Percentiles rank a stretch among this genome's conserved stretches.
Evolutionary conservation across 2,888 invertebrate species (phyloP).

Genomic region (Schizotus pectinicornis): DNA sequence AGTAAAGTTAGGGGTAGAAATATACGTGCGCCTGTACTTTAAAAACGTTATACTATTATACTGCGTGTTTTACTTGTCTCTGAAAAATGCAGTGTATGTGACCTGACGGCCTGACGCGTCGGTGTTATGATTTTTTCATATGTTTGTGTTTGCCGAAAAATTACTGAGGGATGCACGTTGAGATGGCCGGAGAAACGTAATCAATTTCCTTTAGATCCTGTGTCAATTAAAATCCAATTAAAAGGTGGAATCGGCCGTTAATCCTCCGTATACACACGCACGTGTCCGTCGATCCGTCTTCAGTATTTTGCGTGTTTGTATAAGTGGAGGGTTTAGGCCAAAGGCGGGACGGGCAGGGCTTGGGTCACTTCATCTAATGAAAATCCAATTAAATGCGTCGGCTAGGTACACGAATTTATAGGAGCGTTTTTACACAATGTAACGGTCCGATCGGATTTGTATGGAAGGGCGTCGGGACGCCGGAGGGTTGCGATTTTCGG

Average conservation of each 20-base stretch:
- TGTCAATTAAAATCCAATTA: conserved; percentile 53
- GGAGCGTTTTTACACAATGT: conserved; percentile 18
- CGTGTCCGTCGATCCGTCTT: conserved; percentile 41
- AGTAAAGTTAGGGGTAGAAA: conserved; percentile 28
- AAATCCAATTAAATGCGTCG: conserved; percentile 45
- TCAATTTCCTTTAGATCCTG: conserved; percentile 34
- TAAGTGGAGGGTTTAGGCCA: conserved; percentile 38
- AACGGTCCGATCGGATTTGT: conserved; percentile 7
- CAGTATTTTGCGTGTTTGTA: conserved; percentile 42
- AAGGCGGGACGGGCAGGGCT: conserved; percentile 33
- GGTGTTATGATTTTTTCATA: neutral
- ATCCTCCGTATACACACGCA: conserved; percentile 48
- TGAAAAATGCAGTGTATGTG: conserved; percentile 23
- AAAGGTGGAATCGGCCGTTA: conserved; percentile 49
- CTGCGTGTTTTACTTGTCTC: conserved; percentile 23
- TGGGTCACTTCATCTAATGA: conserved; percentile 44
- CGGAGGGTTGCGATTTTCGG: no score
- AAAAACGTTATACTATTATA: conserved; percentile 22
- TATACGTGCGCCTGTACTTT: conserved; percentile 24
- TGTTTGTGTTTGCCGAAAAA: neutral
- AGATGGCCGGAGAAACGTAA: conserved; percentile 11
- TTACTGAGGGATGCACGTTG: neutral
- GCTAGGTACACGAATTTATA: conserved; percentile 27
- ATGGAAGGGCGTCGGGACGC: no score
- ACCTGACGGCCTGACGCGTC: no score